Conservation (phyloP, 2,113 vertebrate genomes). For the Sinocyclocheilus maitianheensis region DNA sequence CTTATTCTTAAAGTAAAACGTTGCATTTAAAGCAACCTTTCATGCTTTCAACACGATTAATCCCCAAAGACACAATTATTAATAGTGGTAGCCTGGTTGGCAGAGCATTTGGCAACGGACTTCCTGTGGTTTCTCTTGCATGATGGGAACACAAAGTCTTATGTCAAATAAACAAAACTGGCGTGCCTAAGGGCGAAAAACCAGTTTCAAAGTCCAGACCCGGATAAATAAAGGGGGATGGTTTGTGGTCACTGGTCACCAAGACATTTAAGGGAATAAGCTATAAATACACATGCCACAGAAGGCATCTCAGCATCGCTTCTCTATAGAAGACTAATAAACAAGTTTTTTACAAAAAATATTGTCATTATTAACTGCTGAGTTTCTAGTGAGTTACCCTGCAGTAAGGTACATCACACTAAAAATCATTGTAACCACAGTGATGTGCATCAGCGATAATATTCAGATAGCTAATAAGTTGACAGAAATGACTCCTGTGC, state of each 20-base stretch:
- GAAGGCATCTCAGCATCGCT: not conserved
- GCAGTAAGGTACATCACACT: not conserved
- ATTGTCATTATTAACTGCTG: not conserved
- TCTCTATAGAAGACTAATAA: not conserved
- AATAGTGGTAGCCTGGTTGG: slow-evolving; percentile 3
- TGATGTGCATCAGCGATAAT: not conserved
- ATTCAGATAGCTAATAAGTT: not conserved
- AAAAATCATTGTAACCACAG: not conserved
- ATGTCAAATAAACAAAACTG: not conserved
- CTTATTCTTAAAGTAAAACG: not conserved
- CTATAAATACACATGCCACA: not conserved
- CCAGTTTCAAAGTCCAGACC: slow-evolving; percentile 1
- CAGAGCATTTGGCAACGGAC: not conserved
- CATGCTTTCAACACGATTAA: not conserved
- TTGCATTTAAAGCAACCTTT: slow-evolving; percentile 14
- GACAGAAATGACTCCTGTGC: not conserved
- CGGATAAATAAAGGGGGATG: not conserved
- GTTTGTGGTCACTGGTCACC: not conserved
- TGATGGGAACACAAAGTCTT: slow-evolving; percentile 23
- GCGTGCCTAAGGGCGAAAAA: not conserved
- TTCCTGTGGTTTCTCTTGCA: slow-evolving; percentile 20
- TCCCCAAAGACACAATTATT: not conserved
- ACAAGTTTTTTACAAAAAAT: not conserved
- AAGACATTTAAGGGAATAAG: slow-evolving; percentile 13
- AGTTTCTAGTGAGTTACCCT: not conserved